Conservation (phyloP, 2,113 vertebrate genomes). For the Corapipo altera region DNA sequence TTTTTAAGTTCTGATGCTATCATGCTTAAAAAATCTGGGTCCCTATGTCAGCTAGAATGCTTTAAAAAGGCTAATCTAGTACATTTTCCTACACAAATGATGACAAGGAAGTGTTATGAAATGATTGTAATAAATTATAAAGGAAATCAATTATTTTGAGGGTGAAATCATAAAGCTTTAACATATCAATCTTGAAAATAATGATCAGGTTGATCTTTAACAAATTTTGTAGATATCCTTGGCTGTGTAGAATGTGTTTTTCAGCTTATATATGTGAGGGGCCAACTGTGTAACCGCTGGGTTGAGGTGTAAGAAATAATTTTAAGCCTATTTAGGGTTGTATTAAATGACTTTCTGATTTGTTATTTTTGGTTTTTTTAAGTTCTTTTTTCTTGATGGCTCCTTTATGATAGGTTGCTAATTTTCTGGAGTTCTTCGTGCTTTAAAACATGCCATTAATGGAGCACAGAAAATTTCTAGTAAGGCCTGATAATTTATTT, state of each 20-base stretch:
- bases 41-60: neutral
- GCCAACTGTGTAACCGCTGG: neutral
- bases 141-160: constrained; percentile 6
- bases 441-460: neutral
- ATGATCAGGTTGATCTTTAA: neutral
- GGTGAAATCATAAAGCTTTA: neutral
- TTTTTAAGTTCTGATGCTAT: neutral
- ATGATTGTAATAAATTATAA: neutral
- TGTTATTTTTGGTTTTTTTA: neutral
- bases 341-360: neutral
- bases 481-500: neutral
- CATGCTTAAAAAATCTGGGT: neutral
- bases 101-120: neutral
- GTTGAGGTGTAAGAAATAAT: neutral
- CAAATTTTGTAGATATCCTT: neutral
- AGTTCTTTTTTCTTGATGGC: neutral
- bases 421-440: neutral
- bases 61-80: neutral
- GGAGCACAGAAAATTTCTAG: neutral
- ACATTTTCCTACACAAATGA: neutral
- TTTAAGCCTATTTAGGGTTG: neutral
- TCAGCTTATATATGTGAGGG: neutral
- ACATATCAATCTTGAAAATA: neutral
- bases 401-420: neutral
- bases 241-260: neutral